Evolutionary conservation across 1,140 invertebrate genomes (phyloP), one percentile per base, ranked within the genome.

Genomic region (Neotoxoptera formosana): DNA sequence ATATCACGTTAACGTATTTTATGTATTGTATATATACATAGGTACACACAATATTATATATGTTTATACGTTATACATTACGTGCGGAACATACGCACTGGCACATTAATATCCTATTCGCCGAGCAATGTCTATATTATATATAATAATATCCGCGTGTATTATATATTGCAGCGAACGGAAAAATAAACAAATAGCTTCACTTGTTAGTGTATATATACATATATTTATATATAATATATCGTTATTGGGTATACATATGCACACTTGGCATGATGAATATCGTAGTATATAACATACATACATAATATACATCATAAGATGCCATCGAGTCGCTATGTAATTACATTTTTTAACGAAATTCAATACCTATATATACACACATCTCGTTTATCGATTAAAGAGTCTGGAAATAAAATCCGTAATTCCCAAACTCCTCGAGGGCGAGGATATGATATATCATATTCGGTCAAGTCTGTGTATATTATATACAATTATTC

Each of bases 1-100:
- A 76, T 76, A 67, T 67, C 60, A 76, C 30, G 60, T 76, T n/a
- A 76, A n/a, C 60, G 60, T 76, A n/a, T 76, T 76, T 76, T 76
- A n/a, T 67, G 60, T 17, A 17, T 76, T 76, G n/a, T n/a, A n/a
- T n/a, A n/a, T n/a, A n/a, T n/a, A n/a, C n/a, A 30, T n/a, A 67
- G 60, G 60, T 67, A 67, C 60, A 67, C 60, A n/a, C n/a, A 76
- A 76, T n/a, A n/a, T 60, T 11, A 60, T 67, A 60, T 67, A 2
- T 67, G 4, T 67, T 17, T 67, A n/a, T 17, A 11, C 14, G 20
- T 67, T 30, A n/a, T n/a, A 30, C 30, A 67, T n/a, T 67, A 67
- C 30, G 60, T 2, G 60, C 4, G n/a, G 60, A 76, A 76, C 30
- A 30, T 76, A n/a, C 30, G 60, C 30, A n/a, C 14, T n/a, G 4